These are phyloP conservation scores for Protomyctophum bolini DNA, from an alignment of 2,113 vertebrate genomes.

Conservation along the genomic window DNA sequence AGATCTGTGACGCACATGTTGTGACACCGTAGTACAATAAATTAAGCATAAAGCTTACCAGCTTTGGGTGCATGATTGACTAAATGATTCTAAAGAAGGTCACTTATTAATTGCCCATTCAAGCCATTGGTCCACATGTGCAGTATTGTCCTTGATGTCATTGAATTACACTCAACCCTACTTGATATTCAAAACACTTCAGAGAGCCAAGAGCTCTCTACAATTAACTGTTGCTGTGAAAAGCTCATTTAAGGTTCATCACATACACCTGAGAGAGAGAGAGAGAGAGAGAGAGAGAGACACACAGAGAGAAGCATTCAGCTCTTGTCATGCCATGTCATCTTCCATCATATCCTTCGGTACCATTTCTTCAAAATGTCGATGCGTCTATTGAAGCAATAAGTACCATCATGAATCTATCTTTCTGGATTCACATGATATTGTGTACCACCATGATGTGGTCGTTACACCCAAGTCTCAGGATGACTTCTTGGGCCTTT, in stretches of 20 bases:
- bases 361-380: no score
- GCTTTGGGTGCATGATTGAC: no score
- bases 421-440: not conserved
- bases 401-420: no score
- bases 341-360: no score
- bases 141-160: not conserved
- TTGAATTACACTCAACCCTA: not conserved
- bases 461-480: constrained; percentile 80
- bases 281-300: no score
- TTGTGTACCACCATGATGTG: no score
- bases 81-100: not conserved
- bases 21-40: no score
- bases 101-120: not conserved
- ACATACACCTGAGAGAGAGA: not conserved
- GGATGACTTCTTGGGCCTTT: constrained; percentile 92
- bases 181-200: not conserved
- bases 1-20: no score
- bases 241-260: constrained; percentile 4
- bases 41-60: no score
- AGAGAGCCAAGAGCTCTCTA: constrained; percentile 15
- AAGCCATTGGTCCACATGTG: constrained; percentile 1
- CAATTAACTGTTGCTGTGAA: constrained; percentile 7
- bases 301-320: no score
- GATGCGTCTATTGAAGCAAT: no score
- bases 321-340: no score